Conservation (phyloP, 2,888 invertebrate genomes). For the Drosophila ezoana region DNA sequence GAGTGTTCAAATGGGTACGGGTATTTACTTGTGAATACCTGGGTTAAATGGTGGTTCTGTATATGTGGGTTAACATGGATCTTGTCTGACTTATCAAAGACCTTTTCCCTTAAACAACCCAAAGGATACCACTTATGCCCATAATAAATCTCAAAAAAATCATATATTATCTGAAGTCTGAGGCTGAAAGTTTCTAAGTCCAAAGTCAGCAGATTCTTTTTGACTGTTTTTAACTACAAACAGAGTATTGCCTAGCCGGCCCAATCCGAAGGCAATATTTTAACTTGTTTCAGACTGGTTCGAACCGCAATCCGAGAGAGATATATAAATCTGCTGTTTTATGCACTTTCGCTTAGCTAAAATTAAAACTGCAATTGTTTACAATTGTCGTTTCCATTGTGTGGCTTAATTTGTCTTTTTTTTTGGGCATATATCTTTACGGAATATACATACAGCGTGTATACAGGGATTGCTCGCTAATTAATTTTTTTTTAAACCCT, state of each 20-base stretch:
- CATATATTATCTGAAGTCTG: too few relatives aligned
- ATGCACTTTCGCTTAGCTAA: slow-evolving; percentile 56
- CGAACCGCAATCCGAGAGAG: slow-evolving; percentile 23
- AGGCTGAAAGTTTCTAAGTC: too few relatives aligned
- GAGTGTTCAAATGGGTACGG: too few relatives aligned
- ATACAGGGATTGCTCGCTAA: background rate
- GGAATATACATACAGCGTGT: slow-evolving; percentile 23
- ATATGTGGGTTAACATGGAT: too few relatives aligned
- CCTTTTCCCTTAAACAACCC: too few relatives aligned
- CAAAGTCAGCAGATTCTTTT: background rate
- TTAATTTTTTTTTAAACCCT: too few relatives aligned
- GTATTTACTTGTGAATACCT: too few relatives aligned
- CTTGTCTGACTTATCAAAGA: too few relatives aligned
- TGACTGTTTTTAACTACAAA: background rate
- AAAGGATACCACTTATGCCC: too few relatives aligned
- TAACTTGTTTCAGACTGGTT: slow-evolving; percentile 54
- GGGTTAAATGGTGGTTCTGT: too few relatives aligned
- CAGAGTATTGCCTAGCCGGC: background rate
- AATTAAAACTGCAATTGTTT: slow-evolving; percentile 42
- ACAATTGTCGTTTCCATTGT: slow-evolving; percentile 57
- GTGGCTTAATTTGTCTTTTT: slow-evolving; percentile 51
- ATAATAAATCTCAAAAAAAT: too few relatives aligned
- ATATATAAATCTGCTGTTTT: slow-evolving; percentile 49
- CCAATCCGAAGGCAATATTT: background rate
- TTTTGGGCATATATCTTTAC: slow-evolving; percentile 51